These are phyloP conservation scores for Cheilosia urbana DNA, from an alignment of 2,888 invertebrate species.

Conservation along the genomic window DNA sequence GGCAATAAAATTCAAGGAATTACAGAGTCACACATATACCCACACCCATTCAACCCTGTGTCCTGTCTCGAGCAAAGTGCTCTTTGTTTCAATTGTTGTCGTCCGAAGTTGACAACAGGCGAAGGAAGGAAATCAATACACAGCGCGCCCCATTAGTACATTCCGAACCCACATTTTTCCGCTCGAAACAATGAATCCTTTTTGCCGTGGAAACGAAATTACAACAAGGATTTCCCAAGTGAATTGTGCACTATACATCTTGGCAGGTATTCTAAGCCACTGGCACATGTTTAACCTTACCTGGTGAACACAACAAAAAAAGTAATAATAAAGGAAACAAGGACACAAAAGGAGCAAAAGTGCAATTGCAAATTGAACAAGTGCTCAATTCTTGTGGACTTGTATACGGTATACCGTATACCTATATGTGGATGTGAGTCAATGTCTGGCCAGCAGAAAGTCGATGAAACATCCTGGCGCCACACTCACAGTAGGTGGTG, in stretches of 20 bases:
- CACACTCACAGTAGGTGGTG: conserved; percentile 69
- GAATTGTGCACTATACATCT: conserved; percentile 15
- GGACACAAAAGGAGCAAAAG: conserved; percentile 46
- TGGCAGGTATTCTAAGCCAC: conserved; percentile 36
- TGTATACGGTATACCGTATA: too few relatives aligned
- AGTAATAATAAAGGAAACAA: conserved; percentile 14
- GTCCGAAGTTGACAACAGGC: conserved; percentile 30
- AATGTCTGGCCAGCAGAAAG: conserved; percentile 66
- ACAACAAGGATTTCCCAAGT: conserved; percentile 40
- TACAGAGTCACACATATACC: conserved; percentile 1
- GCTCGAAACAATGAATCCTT: conserved; percentile 55
- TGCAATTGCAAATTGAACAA: conserved; percentile 72
- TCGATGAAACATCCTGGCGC: conserved; percentile 75
- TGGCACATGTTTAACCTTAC: conserved; percentile 35
- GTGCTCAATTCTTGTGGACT: conserved; percentile 11
- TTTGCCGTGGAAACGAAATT: conserved; percentile 31
- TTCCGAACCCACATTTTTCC: conserved; percentile 17
- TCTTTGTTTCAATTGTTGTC: conserved; percentile 40
- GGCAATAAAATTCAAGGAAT: conserved; percentile 42
- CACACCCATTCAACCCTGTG: background rate
- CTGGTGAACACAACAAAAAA: conserved; percentile 36
- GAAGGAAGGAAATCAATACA: conserved; percentile 40
- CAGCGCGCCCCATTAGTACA: conserved; percentile 48
- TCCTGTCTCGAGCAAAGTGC: conserved; percentile 10
- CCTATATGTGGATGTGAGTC: conserved; percentile 44